Base-by-base conservation (phyloP, 53 echinoderm and acorn worm species). In the Henricia sp. region DNA sequence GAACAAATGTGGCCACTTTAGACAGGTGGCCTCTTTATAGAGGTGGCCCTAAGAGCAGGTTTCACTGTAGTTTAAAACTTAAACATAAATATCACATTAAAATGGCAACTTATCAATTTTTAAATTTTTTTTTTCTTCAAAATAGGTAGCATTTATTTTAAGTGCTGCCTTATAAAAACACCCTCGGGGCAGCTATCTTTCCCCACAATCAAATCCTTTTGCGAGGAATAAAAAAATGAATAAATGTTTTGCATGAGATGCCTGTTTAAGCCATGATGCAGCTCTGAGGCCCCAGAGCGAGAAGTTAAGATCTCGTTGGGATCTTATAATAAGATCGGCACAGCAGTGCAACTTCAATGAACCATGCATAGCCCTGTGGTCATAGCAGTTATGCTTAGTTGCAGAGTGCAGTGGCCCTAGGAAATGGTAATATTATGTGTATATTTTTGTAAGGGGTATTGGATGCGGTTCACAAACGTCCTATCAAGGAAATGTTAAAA, bases 211-310 rank as follows among this genome's bases (percentile, higher is more conserved):
- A 70, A 48, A 70, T 70, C 70, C 37, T 3, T n/a, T 27, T 30
- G 27, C 46, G 62, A 60, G 13, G 28, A 55, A 57, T 29, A 26
- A 34, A 21, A 62, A 46, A n/a, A 20, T 40, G 64, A 80, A 64
- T 63, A 80, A 80, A 50, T 80, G 20, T 80, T 80, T 64, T 62
- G 80, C 12, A 44, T 32, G 64, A 29, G 13, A 43, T 62, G 52
- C 14, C 46, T 60, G 64, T 80, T 80, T 6, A 64, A 33, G 48
- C 46, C 32, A 62, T 62, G 46, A 80, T 62, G 13, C 21, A 43
- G 44, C n/a, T n/a, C n/a, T n/a, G n/a, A n/a, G n/a, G n/a, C 44
- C 80, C 80, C 21, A 34, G 20, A 80, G 80, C 80, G 32, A 64
- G 65, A 80, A 43, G 63, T 46, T 32, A 60, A 33, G 21, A 28